Conservation (phyloP, 2,113 vertebrate genomes). For the Hyla sarda region DNA sequence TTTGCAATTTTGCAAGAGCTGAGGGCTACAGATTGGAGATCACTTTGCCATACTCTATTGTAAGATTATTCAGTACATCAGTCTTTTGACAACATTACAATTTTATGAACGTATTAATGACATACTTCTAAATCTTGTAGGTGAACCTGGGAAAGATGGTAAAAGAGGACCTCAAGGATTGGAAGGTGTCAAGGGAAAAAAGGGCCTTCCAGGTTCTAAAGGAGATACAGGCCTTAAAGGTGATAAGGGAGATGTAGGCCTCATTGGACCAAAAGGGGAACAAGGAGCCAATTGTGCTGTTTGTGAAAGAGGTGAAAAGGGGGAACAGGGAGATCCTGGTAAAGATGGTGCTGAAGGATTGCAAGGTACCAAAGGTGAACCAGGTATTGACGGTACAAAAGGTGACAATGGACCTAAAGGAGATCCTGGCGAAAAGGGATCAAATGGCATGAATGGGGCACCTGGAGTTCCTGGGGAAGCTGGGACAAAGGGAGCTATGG, state of each 20-base stretch:
- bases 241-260: neutral
- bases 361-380: conserved; percentile 32
- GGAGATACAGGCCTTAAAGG: conserved; percentile 5
- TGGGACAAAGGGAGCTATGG: neutral
- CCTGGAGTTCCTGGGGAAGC: conserved; percentile 20
- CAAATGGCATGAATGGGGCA: neutral
- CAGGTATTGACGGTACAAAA: conserved; percentile 11
- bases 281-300: conserved; percentile 1
- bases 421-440: conserved; percentile 27
- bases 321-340: conserved; percentile 26
- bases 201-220: neutral
- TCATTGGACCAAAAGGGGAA: conserved; percentile 7
- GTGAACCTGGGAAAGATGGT: conserved; percentile 1
- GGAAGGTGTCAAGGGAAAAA: neutral
- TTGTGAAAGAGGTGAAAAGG: conserved; percentile 54
- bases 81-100: neutral
- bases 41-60: too few relatives aligned
- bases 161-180: conserved; percentile 42
- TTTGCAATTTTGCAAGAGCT: too few relatives aligned
- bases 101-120: neutral
- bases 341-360: neutral
- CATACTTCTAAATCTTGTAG: conserved; percentile 4
- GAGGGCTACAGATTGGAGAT: too few relatives aligned
- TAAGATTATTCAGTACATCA: too few relatives aligned
- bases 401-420: conserved; percentile 19